Percentiles rank a stretch among this genome's conserved stretches.
These are phyloP conservation scores for Solea senegalensis DNA, from an alignment of 2,113 vertebrate genomes.

Conservation along the genomic window DNA sequence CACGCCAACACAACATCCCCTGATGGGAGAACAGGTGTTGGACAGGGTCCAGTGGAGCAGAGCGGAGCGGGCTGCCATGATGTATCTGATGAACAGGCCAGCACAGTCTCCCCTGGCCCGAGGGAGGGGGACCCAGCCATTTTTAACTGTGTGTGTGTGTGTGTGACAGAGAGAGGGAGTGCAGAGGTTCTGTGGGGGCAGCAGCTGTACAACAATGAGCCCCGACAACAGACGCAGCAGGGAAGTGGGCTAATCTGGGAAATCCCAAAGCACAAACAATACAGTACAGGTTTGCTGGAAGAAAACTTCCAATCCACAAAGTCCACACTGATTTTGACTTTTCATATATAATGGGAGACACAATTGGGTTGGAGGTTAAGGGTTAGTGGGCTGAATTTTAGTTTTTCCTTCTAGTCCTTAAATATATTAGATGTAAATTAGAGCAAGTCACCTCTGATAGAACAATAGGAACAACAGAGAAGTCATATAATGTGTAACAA, in stretches of 20 bases:
- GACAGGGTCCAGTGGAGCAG: slow-evolving; percentile 79
- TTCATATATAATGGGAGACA: background rate
- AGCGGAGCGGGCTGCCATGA: slow-evolving; percentile 69
- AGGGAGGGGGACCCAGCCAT: slow-evolving; percentile 81
- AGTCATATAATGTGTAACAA: background rate
- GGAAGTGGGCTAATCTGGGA: slow-evolving; percentile 53
- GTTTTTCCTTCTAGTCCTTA: too few species aligned
- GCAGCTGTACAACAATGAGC: slow-evolving; percentile 50
- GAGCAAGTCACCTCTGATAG: too few species aligned
- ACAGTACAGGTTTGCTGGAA: slow-evolving; percentile 24
- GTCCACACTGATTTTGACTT: background rate
- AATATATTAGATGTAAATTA: too few species aligned
- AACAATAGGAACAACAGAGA: background rate
- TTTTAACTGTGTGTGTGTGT: slow-evolving; percentile 65
- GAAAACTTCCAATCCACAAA: slow-evolving; percentile 6
- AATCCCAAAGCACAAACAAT: slow-evolving; percentile 50
- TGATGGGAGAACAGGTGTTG: slow-evolving; percentile 82
- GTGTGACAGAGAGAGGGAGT: slow-evolving; percentile 7
- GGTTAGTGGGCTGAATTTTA: background rate
- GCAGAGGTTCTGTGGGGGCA: slow-evolving; percentile 39
- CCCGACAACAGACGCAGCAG: slow-evolving; percentile 50
- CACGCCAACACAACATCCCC: slow-evolving; percentile 78
- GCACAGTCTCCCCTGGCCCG: slow-evolving; percentile 67
- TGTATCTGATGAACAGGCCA: slow-evolving; percentile 71
- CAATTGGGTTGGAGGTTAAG: background rate